A percentile compares a stretch with the other conserved stretches of the same genome.
These are phyloP conservation scores for Lycaena phlaeas DNA, from an alignment of 2,888 invertebrate species.

Conservation along the genomic window DNA sequence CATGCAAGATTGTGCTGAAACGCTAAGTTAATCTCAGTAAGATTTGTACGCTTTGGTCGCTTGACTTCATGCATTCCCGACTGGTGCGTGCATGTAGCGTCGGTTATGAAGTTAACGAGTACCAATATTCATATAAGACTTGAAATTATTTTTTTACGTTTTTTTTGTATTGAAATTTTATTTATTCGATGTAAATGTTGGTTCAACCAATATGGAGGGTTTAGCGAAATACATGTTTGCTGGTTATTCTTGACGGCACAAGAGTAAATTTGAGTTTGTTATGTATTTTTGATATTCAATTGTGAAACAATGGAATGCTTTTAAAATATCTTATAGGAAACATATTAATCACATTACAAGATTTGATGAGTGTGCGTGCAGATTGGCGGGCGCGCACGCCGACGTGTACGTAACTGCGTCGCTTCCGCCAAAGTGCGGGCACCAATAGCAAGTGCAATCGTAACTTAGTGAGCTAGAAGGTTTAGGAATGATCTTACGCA, in stretches of 20 bases:
- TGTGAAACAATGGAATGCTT: neutral
- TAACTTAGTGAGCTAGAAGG: slow-evolving; percentile 3
- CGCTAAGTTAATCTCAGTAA: slow-evolving; percentile 52
- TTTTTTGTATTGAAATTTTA: slow-evolving; percentile 5
- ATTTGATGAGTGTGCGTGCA: too few species aligned
- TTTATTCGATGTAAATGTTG: neutral
- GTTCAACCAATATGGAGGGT: slow-evolving; percentile 1
- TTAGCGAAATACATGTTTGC: neutral
- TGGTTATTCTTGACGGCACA: slow-evolving; percentile 1
- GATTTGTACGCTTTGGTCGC: slow-evolving; percentile 62
- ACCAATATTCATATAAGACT: neutral
- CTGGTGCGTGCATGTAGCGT: slow-evolving; percentile 51
- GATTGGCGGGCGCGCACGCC: too few species aligned
- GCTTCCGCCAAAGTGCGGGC: too few species aligned
- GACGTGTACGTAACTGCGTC: too few species aligned
- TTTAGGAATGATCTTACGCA: slow-evolving; percentile 38
- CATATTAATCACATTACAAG: slow-evolving; percentile 1
- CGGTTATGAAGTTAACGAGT: slow-evolving; percentile 8
- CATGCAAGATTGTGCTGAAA: slow-evolving; percentile 25
- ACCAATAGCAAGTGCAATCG: slow-evolving; percentile 20
- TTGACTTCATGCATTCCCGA: slow-evolving; percentile 65
- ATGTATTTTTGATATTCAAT: neutral
- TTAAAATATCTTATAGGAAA: neutral
- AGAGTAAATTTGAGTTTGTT: slow-evolving; percentile 3
- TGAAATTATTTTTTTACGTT: slow-evolving; percentile 7